These are phyloP conservation scores for Nudaria mundana DNA, from an alignment of 2,888 invertebrate genomes.

Conservation along the genomic window DNA sequence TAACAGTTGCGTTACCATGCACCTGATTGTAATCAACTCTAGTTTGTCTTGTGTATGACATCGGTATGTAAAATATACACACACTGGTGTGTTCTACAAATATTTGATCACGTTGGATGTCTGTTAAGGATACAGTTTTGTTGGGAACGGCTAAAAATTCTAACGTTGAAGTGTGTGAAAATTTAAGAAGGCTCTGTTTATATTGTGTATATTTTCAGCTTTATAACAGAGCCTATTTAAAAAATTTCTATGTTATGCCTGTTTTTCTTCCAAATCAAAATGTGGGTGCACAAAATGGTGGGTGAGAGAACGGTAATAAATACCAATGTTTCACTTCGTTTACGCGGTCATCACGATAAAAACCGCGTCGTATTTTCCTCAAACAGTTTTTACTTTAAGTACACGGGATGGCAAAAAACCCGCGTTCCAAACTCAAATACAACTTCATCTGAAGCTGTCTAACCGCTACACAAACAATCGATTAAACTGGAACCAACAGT, in stretches of 20 bases:
- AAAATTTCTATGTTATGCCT: too few species aligned
- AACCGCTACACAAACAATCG: constrained; percentile 44
- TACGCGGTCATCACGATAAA: neutral
- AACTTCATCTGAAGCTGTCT: constrained; percentile 24
- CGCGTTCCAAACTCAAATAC: constrained; percentile 3
- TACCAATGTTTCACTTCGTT: too few species aligned
- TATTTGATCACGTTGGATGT: neutral
- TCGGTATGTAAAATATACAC: constrained; percentile 11
- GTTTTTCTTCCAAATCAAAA: too few species aligned
- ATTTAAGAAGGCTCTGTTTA: too few species aligned
- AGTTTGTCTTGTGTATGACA: constrained; percentile 20
- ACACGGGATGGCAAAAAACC: neutral
- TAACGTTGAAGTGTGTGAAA: neutral
- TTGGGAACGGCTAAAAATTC: neutral
- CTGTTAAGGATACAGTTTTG: neutral
- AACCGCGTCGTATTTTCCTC: neutral
- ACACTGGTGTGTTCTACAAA: constrained; percentile 9
- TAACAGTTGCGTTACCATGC: constrained; percentile 16
- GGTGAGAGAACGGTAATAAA: too few species aligned
- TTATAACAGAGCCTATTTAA: too few species aligned
- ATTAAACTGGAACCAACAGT: constrained; percentile 40
- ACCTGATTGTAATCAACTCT: constrained; percentile 14
- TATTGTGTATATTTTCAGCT: too few species aligned
- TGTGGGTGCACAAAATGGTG: too few species aligned
- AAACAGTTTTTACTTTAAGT: neutral